A percentile compares a stretch with the other conserved stretches of the same genome.
phyloP scores from a whole-genome alignment of 2,113 vertebrate genomes.

The Pluvianellus socialis region DNA sequence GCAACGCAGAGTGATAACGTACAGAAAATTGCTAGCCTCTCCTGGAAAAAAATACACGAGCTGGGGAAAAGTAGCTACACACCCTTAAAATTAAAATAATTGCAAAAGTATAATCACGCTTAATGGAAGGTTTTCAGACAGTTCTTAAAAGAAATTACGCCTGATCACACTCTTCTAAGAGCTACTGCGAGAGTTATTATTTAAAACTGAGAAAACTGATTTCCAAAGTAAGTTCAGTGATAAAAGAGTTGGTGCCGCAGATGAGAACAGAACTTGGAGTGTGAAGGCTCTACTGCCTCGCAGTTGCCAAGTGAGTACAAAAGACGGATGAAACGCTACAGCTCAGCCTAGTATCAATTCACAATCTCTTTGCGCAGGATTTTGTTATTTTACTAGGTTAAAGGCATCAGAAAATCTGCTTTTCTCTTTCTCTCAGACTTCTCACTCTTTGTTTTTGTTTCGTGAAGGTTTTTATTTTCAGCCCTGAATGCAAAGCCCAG shows the following conservation, averaged over 20 bases:
- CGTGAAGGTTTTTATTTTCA: not conserved
- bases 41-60: not conserved
- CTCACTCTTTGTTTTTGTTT: not conserved
- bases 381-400: not conserved
- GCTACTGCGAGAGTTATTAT: not conserved
- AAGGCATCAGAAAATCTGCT: not conserved
- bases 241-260: not conserved
- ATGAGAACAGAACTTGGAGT: not conserved
- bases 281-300: not conserved
- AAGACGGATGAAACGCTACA: not conserved
- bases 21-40: not conserved
- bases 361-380: not conserved
- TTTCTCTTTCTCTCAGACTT: not conserved
- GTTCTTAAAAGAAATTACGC: not conserved
- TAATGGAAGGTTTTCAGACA: not conserved
- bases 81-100: not conserved
- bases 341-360: not conserved
- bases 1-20: not conserved
- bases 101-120: not conserved
- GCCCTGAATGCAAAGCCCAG: not conserved
- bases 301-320: not conserved
- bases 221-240: not conserved
- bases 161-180: not conserved
- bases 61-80: not conserved
- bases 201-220: not conserved